Evolutionary conservation across 2,113 vertebrate genomes (phyloP).

Genomic region (Petrocephalus microphthalmus): DNA sequence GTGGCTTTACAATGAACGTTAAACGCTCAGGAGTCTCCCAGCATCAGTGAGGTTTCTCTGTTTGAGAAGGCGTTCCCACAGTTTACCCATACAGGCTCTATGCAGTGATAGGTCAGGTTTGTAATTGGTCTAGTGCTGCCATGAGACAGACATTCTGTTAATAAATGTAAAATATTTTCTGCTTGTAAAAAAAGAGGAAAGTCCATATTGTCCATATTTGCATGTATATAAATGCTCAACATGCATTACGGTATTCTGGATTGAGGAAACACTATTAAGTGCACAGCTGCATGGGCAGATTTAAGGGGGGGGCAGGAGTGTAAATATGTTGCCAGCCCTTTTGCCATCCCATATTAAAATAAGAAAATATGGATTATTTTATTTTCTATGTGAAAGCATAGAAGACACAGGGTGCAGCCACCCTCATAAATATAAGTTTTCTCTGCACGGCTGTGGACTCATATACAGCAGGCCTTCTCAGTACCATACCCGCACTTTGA

Average conservation of each 20-base stretch:
- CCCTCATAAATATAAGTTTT: neutral
- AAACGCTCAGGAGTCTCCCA: neutral
- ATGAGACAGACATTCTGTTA: neutral
- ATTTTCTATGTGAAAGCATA: too few relatives aligned
- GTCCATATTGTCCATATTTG: neutral
- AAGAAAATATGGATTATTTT: neutral
- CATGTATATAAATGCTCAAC: neutral
- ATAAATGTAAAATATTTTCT: neutral
- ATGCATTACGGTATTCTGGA: neutral
- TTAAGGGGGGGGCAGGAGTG: neutral
- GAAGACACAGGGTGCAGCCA: neutral
- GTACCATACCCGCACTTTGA: neutral
- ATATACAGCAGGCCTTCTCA: neutral
- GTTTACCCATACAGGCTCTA: neutral
- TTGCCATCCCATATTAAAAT: neutral
- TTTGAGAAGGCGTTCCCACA: neutral
- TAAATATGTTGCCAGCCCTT: neutral
- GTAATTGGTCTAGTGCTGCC: neutral
- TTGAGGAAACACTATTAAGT: neutral
- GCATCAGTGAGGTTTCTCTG: neutral
- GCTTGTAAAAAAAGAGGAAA: neutral
- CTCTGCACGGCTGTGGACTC: neutral
- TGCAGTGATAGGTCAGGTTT: neutral
- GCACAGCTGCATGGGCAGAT: neutral
- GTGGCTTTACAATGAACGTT: neutral